These are phyloP conservation scores for Stenopsyche tienmushanensis DNA, from an alignment of 1,140 invertebrate species.

Conservation along the genomic window DNA sequence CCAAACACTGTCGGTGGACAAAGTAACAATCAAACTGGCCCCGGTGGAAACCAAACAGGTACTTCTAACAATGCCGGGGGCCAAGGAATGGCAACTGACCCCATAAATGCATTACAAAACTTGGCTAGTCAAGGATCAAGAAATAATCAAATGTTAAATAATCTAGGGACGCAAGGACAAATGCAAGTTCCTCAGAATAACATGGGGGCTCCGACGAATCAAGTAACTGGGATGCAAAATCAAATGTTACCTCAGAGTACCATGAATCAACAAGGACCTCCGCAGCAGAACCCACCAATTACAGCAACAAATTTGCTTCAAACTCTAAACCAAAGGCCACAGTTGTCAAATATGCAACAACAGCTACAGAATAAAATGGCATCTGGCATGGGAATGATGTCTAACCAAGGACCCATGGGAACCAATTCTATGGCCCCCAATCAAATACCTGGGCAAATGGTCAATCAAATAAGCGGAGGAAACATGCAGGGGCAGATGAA, in stretches of 20 bases:
- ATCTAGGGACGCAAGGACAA: constrained; percentile 51
- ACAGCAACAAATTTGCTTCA: constrained; percentile 61
- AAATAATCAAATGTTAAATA: constrained; percentile 62
- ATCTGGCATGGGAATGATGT: constrained; percentile 48
- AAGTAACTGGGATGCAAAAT: constrained; percentile 41
- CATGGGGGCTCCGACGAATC: constrained; percentile 46
- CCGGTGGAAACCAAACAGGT: constrained; percentile 45
- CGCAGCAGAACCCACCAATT: constrained; percentile 52
- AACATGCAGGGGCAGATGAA: constrained; percentile 45
- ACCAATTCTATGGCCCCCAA: constrained; percentile 46
- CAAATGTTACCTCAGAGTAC: constrained; percentile 56
- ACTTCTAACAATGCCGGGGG: constrained; percentile 46
- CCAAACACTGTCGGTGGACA: constrained; percentile 42
- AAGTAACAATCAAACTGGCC: constrained; percentile 29
- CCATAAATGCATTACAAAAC: constrained; percentile 84
- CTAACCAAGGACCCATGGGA: constrained; percentile 45
- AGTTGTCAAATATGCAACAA: constrained; percentile 58
- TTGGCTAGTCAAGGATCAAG: constrained; percentile 74
- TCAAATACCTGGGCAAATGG: constrained; percentile 55
- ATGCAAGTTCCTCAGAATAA: constrained; percentile 28
- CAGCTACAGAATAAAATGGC: constrained; percentile 61
- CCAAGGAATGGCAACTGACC: constrained; percentile 68
- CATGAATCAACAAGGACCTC: constrained; percentile 48
- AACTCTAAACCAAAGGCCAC: constrained; percentile 62
- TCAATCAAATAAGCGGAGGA: constrained; percentile 53